Conservation (phyloP, 2,113 vertebrate genomes). For the Microtus montanus region DNA sequence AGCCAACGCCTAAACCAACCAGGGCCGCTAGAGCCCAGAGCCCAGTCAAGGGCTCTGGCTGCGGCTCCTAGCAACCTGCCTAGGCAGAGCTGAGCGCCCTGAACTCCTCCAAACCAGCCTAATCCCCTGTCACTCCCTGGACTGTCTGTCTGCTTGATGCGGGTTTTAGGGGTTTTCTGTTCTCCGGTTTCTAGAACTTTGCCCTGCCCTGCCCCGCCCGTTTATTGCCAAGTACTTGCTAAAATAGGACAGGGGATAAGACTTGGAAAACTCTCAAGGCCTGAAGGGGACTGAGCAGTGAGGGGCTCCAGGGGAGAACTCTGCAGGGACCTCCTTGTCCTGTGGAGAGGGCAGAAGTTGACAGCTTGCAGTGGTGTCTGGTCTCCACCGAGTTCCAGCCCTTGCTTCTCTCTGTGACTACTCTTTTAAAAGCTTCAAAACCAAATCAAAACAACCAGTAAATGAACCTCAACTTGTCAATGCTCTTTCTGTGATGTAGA, state of each 20-base stretch:
- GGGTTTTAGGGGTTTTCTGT: conserved; percentile 12
- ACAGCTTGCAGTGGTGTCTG: neutral
- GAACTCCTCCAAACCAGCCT: neutral
- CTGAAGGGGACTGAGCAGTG: neutral
- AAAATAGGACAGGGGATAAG: neutral
- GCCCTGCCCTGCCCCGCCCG: neutral
- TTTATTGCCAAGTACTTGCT: conserved; percentile 41
- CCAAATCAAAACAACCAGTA: neutral
- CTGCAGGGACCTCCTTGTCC: neutral
- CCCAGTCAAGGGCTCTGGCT: neutral
- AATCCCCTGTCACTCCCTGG: neutral
- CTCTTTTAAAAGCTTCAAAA: neutral
- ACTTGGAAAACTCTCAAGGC: neutral
- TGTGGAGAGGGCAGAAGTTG: neutral
- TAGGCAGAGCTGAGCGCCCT: neutral
- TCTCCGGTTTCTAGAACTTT: conserved; percentile 7
- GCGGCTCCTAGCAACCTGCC: neutral
- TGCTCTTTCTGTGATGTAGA: neutral
- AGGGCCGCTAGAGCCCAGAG: fast-evolving
- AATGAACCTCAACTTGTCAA: neutral
- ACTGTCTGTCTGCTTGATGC: conserved; percentile 49
- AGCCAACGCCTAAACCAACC: neutral
- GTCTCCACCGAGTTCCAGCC: no score
- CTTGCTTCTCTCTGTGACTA: neutral
- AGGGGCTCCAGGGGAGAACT: neutral